These are phyloP conservation scores for Agriopis marginaria DNA, from an alignment of 2,888 invertebrate genomes.

Conservation along the genomic window DNA sequence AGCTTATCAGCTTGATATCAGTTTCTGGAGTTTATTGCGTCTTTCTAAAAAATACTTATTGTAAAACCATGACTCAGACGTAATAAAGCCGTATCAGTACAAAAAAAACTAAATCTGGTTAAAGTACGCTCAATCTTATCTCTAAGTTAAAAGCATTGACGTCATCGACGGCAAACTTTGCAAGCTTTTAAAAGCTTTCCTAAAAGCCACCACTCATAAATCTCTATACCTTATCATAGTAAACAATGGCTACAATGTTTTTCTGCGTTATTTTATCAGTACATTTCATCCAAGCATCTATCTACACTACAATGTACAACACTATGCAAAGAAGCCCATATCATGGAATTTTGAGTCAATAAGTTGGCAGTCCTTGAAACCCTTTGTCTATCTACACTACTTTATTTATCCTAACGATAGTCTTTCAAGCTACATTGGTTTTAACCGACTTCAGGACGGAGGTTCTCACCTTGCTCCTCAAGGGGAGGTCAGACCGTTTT, in stretches of 20 bases:
- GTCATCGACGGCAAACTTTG: conserved; percentile 1
- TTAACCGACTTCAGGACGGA: background rate
- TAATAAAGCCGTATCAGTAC: too few relatives aligned
- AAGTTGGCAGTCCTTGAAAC: background rate
- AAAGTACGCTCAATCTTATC: background rate
- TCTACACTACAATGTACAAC: background rate
- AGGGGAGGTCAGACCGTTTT: too few relatives aligned
- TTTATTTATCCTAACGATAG: background rate
- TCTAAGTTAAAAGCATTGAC: background rate
- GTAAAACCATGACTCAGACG: background rate
- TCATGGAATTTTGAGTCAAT: background rate
- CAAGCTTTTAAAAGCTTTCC: conserved; percentile 12
- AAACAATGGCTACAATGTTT: conserved; percentile 11
- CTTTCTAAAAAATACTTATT: background rate
- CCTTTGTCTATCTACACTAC: background rate
- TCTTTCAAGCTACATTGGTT: background rate
- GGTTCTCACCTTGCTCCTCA: too few relatives aligned
- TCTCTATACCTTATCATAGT: conserved; percentile 13
- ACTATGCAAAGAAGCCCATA: conserved; percentile 9
- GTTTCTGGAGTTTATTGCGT: conserved; percentile 2
- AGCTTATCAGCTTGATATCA: conserved; percentile 14
- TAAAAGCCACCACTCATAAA: conserved; percentile 9
- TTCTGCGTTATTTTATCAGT: conserved; percentile 11
- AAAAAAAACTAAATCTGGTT: too few relatives aligned
- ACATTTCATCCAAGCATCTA: conserved; percentile 5